phyloP scores from a whole-genome alignment of 2,888 invertebrate species.

The Eledona agricola region DNA sequence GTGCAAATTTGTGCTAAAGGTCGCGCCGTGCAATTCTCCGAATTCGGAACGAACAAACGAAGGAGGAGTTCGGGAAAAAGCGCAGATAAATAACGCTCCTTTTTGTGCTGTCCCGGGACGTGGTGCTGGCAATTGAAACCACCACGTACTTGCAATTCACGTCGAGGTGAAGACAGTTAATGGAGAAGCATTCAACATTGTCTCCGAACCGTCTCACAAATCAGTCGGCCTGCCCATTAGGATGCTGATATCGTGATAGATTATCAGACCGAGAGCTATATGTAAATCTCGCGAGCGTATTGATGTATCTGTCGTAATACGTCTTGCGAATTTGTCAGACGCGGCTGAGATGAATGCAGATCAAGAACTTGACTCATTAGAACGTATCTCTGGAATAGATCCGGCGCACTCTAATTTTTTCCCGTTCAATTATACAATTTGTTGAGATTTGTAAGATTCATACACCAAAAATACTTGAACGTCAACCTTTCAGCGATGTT shows the following conservation, averaged over 20 bases:
- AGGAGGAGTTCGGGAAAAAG: conserved; percentile 22
- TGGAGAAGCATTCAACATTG: conserved; percentile 54
- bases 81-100: conserved; percentile 17
- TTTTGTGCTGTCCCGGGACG: conserved; percentile 29
- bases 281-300: conserved; percentile 56
- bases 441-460: no score
- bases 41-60: no score
- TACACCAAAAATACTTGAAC: no score
- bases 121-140: conserved; percentile 37
- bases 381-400: no score
- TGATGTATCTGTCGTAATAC: conserved; percentile 56
- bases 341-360: conserved; percentile 45
- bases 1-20: no score
- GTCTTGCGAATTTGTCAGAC: conserved; percentile 56
- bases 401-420: no score
- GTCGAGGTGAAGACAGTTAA: conserved; percentile 52
- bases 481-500: no score
- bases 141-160: conserved; percentile 42
- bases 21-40: no score
- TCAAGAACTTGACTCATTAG: conserved; percentile 41
- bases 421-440: no score
- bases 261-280: conserved; percentile 53
- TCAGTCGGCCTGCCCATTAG: conserved; percentile 54
- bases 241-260: conserved; percentile 57
- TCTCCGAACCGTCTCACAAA: conserved; percentile 54